Evolutionary conservation across 2,888 invertebrate species (phyloP).

Genomic region (Oligia fasciuncula): DNA sequence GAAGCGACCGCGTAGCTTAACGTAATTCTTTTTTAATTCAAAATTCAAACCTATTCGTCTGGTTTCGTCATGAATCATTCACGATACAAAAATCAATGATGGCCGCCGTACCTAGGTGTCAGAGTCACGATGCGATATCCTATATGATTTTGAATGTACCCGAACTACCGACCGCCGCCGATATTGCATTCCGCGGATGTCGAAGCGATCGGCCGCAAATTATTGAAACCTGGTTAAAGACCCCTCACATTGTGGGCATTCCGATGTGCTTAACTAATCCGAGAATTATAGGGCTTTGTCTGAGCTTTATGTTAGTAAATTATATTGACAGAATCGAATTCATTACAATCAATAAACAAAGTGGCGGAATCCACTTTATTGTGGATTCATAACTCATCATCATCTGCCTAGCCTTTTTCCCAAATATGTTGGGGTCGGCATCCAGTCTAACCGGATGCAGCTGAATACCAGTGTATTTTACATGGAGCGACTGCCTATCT

Average conservation of each 20-base stretch:
- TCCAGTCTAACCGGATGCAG: too few species aligned
- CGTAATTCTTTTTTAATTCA: background rate
- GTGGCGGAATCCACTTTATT: background rate
- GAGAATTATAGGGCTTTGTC: conserved; percentile 22
- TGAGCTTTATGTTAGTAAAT: background rate
- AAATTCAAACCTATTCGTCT: conserved; percentile 9
- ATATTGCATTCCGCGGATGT: conserved; percentile 63
- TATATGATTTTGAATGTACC: conserved; percentile 60
- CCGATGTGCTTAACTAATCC: conserved; percentile 47
- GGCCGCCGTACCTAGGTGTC: conserved; percentile 23
- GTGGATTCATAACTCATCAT: too few species aligned
- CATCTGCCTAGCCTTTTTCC: too few species aligned
- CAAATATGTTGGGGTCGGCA: too few species aligned
- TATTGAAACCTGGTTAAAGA: conserved; percentile 61
- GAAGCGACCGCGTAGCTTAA: background rate
- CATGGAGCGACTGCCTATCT: too few species aligned
- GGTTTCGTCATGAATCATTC: background rate
- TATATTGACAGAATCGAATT: background rate
- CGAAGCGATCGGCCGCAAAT: conserved; percentile 54
- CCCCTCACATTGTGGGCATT: conserved; percentile 51
- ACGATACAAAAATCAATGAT: conserved; percentile 28
- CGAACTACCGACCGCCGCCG: conserved; percentile 26
- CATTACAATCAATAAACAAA: background rate
- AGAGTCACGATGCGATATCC: conserved; percentile 34
- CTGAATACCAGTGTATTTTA: too few species aligned